A percentile compares a stretch with the other conserved stretches of the same genome.
These are phyloP conservation scores for Pardosa pseudoannulata DNA, from an alignment of 2,888 invertebrate species.

Conservation along the genomic window DNA sequence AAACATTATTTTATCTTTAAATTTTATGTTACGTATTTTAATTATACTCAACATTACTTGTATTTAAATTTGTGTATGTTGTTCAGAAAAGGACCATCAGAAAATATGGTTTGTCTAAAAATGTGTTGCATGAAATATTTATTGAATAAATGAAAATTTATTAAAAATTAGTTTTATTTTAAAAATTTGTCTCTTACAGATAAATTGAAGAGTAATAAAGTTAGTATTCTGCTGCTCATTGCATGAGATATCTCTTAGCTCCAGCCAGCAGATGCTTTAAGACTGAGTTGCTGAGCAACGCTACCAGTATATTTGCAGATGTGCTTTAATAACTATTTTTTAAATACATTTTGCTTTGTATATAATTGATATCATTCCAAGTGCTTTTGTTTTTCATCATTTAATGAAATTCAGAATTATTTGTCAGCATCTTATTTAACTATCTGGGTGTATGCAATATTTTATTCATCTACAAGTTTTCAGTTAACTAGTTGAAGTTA, in stretches of 20 bases:
- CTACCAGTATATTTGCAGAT: not conserved
- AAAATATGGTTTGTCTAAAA: no score
- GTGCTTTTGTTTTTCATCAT: not conserved
- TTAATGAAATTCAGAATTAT: not conserved
- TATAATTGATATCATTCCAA: conserved; percentile 35
- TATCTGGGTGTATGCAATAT: conserved; percentile 7
- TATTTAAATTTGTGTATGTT: no score
- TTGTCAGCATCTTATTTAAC: not conserved
- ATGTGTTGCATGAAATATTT: no score
- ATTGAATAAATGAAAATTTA: no score
- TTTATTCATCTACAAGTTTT: no score
- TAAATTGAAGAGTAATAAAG: conserved; percentile 34
- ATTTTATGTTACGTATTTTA: no score
- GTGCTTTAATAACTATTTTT: conserved; percentile 28
- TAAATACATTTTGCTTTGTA: conserved; percentile 17
- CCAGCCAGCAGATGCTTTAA: not conserved
- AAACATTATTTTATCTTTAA: no score
- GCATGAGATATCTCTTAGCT: conserved; percentile 14
- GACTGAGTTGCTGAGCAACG: not conserved
- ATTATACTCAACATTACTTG: no score
- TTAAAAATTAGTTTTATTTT: no score
- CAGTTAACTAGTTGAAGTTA: not conserved
- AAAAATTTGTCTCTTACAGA: conserved; percentile 7
- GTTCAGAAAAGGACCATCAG: no score
- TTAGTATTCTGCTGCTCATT: conserved; percentile 48